Conservation (phyloP, 2,888 invertebrate genomes). For the Drosophila demipolita region DNA sequence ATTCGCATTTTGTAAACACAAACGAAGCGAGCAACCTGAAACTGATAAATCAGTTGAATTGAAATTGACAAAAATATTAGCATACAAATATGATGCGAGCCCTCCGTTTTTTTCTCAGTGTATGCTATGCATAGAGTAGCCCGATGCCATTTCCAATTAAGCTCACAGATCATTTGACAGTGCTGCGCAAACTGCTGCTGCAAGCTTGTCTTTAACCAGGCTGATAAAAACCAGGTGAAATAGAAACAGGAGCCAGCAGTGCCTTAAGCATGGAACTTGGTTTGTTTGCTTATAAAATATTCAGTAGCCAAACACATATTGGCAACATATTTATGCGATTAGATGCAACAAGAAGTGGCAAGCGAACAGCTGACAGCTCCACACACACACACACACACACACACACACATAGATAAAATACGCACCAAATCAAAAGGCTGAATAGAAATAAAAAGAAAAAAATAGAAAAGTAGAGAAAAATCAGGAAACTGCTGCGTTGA, state of each 20-base stretch:
- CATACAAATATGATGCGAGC: not conserved
- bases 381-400: conserved; percentile 12
- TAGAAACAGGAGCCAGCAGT: not conserved
- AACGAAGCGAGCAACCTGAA: too few species aligned
- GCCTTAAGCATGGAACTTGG: conserved; percentile 32
- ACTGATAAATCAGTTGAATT: not conserved
- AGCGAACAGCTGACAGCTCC: conserved; percentile 57
- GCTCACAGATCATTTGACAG: conserved; percentile 12
- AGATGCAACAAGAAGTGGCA: conserved; percentile 70
- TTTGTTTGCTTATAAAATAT: conserved; percentile 73
- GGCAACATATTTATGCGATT: conserved; percentile 80
- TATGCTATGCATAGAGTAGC: not conserved
- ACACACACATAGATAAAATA: conserved; percentile 33
- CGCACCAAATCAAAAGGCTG: conserved; percentile 53
- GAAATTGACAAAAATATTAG: not conserved
- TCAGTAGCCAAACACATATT: conserved; percentile 67
- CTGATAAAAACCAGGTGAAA: conserved; percentile 1
- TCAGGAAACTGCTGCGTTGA: conserved; percentile 69
- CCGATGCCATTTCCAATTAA: not conserved
- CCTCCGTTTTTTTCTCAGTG: not conserved
- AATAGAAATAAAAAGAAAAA: conserved; percentile 1
- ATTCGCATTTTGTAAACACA: not conserved
- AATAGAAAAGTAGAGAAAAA: not conserved
- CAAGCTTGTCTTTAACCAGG: conserved; percentile 11
- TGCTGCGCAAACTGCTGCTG: conserved; percentile 20